These are phyloP conservation scores for Rallus crepitans DNA, from an alignment of 2,797 vertebrate species.

Conservation along the genomic window DNA sequence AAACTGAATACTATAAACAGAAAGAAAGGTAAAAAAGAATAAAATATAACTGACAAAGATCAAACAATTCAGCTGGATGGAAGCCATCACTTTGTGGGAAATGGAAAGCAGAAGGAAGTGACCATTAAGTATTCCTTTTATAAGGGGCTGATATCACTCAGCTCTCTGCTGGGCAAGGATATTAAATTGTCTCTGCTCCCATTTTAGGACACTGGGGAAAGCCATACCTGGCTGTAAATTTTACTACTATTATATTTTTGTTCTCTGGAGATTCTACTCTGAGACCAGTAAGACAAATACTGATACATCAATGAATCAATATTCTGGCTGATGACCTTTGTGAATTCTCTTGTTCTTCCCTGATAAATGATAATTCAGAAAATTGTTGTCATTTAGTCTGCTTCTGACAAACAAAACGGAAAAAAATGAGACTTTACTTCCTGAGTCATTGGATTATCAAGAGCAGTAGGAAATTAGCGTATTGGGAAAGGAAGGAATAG, in stretches of 20 bases:
- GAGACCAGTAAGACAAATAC: conserved; percentile 44
- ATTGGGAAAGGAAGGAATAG: conserved; percentile 47
- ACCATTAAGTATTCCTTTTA: conserved; percentile 17
- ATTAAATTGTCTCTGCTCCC: background rate
- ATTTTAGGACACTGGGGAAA: conserved; percentile 19
- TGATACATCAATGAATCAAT: background rate
- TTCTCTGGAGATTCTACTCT: background rate
- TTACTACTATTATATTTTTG: background rate
- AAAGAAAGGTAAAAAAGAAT: background rate
- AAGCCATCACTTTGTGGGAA: conserved; percentile 27
- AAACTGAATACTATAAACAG: background rate
- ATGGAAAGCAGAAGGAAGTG: conserved; percentile 46
- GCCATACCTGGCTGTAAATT: conserved; percentile 41
- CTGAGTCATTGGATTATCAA: conserved; percentile 22
- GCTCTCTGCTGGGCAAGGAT: background rate
- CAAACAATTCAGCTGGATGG: background rate
- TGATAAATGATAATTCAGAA: conserved; percentile 25
- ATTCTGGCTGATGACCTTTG: conserved; percentile 7
- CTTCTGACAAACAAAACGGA: background rate
- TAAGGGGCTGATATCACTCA: conserved; percentile 14
- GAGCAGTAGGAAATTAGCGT: background rate
- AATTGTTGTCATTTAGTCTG: conserved; percentile 11
- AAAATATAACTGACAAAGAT: conserved; percentile 10
- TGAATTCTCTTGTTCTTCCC: background rate
- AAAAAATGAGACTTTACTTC: background rate